Evolutionary conservation across 2,888 invertebrate genomes (phyloP), one percentile per base, ranked within the genome.

Genomic region (Acholoe squamosa): DNA sequence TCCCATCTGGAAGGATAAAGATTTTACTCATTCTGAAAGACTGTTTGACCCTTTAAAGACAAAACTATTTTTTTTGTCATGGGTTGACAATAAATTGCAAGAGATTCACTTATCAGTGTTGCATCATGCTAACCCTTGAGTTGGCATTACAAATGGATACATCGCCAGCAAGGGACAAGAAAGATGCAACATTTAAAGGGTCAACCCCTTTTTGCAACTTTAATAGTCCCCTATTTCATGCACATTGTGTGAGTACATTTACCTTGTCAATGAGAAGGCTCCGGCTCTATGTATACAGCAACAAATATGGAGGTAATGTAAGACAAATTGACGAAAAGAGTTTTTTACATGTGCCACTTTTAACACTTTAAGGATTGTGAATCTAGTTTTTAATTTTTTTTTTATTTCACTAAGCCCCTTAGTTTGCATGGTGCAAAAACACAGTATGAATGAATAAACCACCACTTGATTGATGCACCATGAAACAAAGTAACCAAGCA

Each of bases 251-350:
- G 12, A 54, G 16, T 14, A 43, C 14, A 34, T 80, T 80, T 80
- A 80, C 80, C 80, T 80, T 80, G 80, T 80, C 80, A 34, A 80
- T 80, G 80, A 80, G 80, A 34, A 80, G 80, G n/a, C 80, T 80
- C 80, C 80, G 31, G 34, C 34, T 80, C 80, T 80, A 43, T 43
- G n/a, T n/a, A n/a, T n/a, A 80, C 5, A 80, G 80, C 34, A 43
- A 80, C 80, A 80, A 80, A 80, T 43, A 33, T 7, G 80, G 43
- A 80, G 34, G 34, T 14, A 80, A 80, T n/a, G 33, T 19, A 19
- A 34, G 31, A 34, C 7, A 33, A 14, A 10, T 33, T 34, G 0
- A 1, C 28, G 1, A 76, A 19, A 16, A 1, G 16, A 3, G 25
- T 7, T 25, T 16, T 28, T 7, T 5, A 76, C 16, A 25, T 7